phyloP scores from a whole-genome alignment of 2,888 invertebrate species.

The Eucera pruinosa region DNA sequence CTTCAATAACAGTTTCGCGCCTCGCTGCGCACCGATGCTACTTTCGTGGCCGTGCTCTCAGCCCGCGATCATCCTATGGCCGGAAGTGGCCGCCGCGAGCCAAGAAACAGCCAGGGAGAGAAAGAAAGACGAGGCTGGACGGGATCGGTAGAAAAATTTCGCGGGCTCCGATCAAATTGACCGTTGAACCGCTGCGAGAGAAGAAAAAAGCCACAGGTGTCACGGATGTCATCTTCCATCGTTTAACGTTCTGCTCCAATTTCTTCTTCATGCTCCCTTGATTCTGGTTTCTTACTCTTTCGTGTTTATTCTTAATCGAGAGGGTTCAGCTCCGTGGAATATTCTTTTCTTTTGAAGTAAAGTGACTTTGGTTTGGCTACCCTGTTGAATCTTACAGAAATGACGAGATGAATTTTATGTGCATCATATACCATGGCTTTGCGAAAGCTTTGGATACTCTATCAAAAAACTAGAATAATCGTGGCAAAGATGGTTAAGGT shows the following conservation, averaged over 20 bases:
- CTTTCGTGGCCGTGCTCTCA: conserved; percentile 64
- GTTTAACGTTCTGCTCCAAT: conserved; percentile 2
- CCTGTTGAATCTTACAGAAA: background rate
- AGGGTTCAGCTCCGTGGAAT: too few species aligned
- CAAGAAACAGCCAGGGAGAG: conserved; percentile 9
- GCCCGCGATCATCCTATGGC: conserved; percentile 52
- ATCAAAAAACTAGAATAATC: too few species aligned
- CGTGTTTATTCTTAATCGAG: background rate
- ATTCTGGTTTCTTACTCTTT: background rate
- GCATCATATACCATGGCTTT: background rate
- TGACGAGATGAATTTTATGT: too few species aligned
- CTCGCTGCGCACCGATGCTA: conserved; percentile 72
- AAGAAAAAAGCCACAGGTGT: background rate
- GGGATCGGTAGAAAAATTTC: conserved; percentile 45
- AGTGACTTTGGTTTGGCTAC: background rate
- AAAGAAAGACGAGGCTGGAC: conserved; percentile 13
- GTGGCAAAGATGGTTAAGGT: too few species aligned
- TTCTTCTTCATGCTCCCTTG: background rate
- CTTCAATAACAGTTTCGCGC: conserved; percentile 75
- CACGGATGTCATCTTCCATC: conserved; percentile 39
- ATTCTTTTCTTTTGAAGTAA: too few species aligned
- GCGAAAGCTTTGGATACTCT: too few species aligned
- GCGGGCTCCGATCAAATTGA: conserved; percentile 53
- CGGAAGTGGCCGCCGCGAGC: conserved; percentile 67
- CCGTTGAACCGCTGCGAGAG: conserved; percentile 36